These are phyloP conservation scores for Sebastolobus altivelis DNA, from an alignment of 2,797 vertebrate genomes.

Conservation along the genomic window DNA sequence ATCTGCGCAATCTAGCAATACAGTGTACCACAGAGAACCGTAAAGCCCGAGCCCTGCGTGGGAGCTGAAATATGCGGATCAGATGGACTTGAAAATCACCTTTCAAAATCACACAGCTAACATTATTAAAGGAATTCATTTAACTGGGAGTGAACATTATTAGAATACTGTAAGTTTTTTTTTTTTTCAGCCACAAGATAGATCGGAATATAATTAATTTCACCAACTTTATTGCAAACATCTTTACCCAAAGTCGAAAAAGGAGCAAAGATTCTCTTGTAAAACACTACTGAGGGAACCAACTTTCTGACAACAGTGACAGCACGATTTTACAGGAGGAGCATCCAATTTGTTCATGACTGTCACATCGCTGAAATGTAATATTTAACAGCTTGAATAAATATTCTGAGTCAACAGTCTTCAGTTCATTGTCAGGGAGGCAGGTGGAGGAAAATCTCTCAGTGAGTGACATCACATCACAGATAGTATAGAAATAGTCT, in stretches of 20 bases:
- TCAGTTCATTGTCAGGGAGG: conserved; percentile 17
- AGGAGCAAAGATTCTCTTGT: not conserved
- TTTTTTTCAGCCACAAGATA: conserved; percentile 7
- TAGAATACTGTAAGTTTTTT: not conserved
- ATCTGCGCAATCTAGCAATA: conserved; percentile 65
- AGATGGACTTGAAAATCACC: conserved; percentile 28
- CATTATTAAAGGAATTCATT: conserved; percentile 20
- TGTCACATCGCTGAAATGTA: conserved; percentile 23
- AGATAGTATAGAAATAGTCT: conserved; percentile 2
- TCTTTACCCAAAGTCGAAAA: not conserved
- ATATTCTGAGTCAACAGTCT: conserved; percentile 23
- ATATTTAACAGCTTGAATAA: conserved; percentile 27
- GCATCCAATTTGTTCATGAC: conserved; percentile 49
- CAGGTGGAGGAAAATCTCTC: conserved; percentile 36
- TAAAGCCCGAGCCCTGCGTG: conserved; percentile 15
- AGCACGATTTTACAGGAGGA: conserved; percentile 23
- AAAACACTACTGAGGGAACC: conserved; percentile 10
- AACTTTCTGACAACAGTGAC: conserved; percentile 35
- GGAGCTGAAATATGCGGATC: conserved; percentile 56
- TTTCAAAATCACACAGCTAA: conserved; percentile 27
- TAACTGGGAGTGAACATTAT: conserved; percentile 7
- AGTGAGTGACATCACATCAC: not conserved
- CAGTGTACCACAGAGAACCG: conserved; percentile 39
- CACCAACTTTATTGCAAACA: not conserved
- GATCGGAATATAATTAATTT: not conserved